Conservation (phyloP, 2,113 vertebrate genomes). For the Ophthalmolycus amberensis region DNA sequence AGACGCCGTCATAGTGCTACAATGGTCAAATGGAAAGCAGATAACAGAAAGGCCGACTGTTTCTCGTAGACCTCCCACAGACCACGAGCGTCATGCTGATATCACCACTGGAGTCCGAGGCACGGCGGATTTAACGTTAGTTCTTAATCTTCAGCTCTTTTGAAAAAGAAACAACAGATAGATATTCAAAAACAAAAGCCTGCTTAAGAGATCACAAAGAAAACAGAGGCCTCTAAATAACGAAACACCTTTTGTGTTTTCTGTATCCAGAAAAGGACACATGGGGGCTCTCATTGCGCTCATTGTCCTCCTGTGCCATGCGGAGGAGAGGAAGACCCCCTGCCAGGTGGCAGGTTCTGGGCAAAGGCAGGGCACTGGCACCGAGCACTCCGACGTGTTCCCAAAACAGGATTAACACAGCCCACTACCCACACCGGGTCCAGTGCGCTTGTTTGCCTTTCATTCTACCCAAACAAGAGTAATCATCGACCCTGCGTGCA, state of each 20-base stretch:
- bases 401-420: constrained; percentile 78
- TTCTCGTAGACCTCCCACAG: constrained; percentile 45
- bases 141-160: constrained; percentile 9
- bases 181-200: not conserved
- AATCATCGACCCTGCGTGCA: constrained; percentile 43
- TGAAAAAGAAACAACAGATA: not conserved
- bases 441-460: constrained; percentile 56
- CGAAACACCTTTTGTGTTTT: constrained; percentile 34
- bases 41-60: constrained; percentile 43
- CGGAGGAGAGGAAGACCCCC: constrained; percentile 67
- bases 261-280: constrained; percentile 37
- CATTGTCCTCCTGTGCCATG: constrained; percentile 54
- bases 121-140: not conserved
- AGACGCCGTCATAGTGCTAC: constrained; percentile 42
- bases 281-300: constrained; percentile 41
- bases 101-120: not conserved
- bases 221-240: constrained; percentile 9
- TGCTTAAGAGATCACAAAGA: not conserved
- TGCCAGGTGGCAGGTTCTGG: constrained; percentile 78
- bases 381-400: constrained; percentile 58
- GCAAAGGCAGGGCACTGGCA: constrained; percentile 74
- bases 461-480: constrained; percentile 62
- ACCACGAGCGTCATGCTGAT: not conserved
- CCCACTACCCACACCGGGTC: constrained; percentile 62
- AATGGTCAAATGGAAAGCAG: constrained; percentile 42